phyloP scores from a whole-genome alignment of 1,140 invertebrate species.

The Anthonomus grandis region DNA sequence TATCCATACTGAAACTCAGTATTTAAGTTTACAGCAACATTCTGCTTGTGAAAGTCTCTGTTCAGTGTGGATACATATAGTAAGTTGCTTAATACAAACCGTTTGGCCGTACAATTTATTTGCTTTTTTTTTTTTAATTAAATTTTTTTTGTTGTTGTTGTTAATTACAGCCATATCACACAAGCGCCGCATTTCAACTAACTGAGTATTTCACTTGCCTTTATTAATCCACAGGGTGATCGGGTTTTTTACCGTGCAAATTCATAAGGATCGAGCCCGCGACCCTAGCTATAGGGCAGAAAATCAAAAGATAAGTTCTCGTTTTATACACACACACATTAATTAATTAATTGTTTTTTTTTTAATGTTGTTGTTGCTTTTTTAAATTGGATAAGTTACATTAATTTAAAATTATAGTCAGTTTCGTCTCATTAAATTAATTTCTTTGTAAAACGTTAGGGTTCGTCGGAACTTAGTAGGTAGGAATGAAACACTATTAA shows the following conservation, averaged over 20 bases:
- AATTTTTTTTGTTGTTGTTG: too few relatives aligned
- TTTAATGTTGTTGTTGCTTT: too few relatives aligned
- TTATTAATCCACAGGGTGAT: conserved; percentile 43
- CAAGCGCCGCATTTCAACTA: conserved; percentile 7
- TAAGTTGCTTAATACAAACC: too few relatives aligned
- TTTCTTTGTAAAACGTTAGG: too few relatives aligned
- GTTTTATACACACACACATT: conserved; percentile 6
- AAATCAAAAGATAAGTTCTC: conserved; percentile 42
- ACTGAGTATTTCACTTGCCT: conserved; percentile 39
- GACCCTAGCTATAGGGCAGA: conserved; percentile 50
- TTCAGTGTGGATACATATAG: conserved; percentile 23
- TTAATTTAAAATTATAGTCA: too few relatives aligned
- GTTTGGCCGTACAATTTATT: too few relatives aligned
- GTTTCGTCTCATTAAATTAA: too few relatives aligned
- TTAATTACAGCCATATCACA: conserved; percentile 17
- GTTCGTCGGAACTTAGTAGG: too few relatives aligned
- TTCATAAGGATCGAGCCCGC: conserved; percentile 44
- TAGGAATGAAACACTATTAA: too few relatives aligned
- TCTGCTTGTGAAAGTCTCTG: neutral
- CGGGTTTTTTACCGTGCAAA: conserved; percentile 38
- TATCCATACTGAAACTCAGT: conserved; percentile 12
- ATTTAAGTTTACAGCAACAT: neutral
- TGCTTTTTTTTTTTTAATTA: too few relatives aligned
- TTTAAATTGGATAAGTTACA: too few relatives aligned
- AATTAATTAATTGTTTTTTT: neutral